phyloP scores from a whole-genome alignment of 2,888 invertebrate species.

The Pristionchus arcanus region DNA sequence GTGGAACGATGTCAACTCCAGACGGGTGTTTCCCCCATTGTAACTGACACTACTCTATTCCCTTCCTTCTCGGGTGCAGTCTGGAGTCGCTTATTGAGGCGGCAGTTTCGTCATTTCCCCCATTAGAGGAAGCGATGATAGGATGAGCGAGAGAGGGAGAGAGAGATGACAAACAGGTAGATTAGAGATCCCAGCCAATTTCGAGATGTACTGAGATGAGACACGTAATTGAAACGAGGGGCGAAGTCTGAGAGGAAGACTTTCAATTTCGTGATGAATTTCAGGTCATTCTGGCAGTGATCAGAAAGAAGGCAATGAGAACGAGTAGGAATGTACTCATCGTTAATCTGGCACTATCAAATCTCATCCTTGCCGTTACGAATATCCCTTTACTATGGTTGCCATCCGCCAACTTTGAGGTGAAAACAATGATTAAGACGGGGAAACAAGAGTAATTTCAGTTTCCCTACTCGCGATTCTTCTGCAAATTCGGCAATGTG shows the following conservation, averaged over 20 bases:
- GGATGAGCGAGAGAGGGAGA: background rate
- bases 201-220: background rate
- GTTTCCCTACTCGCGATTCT: constrained; percentile 76
- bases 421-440: background rate
- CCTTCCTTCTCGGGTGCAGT: background rate
- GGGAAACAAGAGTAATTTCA: background rate
- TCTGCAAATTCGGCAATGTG: constrained; percentile 79
- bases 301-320: constrained; percentile 88
- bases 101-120: constrained; percentile 18
- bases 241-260: constrained; percentile 1
- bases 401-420: constrained; percentile 75
- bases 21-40: background rate
- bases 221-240: constrained; percentile 15
- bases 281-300: constrained; percentile 83
- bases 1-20: constrained; percentile 33
- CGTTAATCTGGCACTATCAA: constrained; percentile 89
- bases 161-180: constrained; percentile 26
- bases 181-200: background rate
- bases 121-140: background rate
- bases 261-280: constrained; percentile 46
- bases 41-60: background rate
- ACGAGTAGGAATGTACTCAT: constrained; percentile 94
- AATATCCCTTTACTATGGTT: constrained; percentile 87
- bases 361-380: constrained; percentile 89
- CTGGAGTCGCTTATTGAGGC: background rate